Evolutionary conservation across 2,888 invertebrate species (phyloP).

Genomic region (Matsumyia berberina): DNA sequence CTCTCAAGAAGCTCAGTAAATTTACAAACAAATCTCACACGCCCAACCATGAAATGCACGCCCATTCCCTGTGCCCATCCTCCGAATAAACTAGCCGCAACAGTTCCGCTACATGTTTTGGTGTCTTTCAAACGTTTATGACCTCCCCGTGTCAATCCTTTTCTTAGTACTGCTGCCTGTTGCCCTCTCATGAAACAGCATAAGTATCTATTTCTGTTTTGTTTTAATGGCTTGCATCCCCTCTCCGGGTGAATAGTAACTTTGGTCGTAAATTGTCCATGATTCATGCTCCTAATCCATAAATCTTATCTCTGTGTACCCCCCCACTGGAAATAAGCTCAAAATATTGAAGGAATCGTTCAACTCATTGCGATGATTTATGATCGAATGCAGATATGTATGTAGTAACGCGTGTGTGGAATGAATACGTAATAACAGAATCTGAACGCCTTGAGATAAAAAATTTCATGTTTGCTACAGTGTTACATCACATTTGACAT

Average conservation of each 20-base stretch:
- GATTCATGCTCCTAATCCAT: conserved; percentile 25
- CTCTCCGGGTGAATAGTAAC: not conserved
- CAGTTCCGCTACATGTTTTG: too few species aligned
- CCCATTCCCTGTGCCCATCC: too few species aligned
- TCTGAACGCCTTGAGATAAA: not conserved
- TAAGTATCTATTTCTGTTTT: conserved; percentile 13
- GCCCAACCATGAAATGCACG: too few species aligned
- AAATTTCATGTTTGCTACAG: conserved; percentile 5
- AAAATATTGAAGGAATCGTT: conserved; percentile 27
- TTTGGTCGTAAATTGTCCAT: conserved; percentile 25
- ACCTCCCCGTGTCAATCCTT: conserved; percentile 19
- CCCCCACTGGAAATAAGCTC: conserved; percentile 10
- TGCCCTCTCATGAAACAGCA: not conserved
- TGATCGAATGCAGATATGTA: conserved; percentile 14
- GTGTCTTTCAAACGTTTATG: not conserved
- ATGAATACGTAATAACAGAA: not conserved
- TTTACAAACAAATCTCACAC: too few species aligned
- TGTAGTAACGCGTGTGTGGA: too few species aligned
- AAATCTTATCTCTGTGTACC: conserved; percentile 5
- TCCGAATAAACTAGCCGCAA: too few species aligned
- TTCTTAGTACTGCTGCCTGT: not conserved
- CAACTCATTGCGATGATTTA: conserved; percentile 56
- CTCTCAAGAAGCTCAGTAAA: too few species aligned
- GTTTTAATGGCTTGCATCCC: conserved; percentile 2
- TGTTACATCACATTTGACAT: conserved; percentile 72